Percentiles rank a stretch among this genome's conserved stretches.
These are phyloP conservation scores for Colletes collaris DNA, from an alignment of 2,888 invertebrate genomes.

Conservation along the genomic window DNA sequence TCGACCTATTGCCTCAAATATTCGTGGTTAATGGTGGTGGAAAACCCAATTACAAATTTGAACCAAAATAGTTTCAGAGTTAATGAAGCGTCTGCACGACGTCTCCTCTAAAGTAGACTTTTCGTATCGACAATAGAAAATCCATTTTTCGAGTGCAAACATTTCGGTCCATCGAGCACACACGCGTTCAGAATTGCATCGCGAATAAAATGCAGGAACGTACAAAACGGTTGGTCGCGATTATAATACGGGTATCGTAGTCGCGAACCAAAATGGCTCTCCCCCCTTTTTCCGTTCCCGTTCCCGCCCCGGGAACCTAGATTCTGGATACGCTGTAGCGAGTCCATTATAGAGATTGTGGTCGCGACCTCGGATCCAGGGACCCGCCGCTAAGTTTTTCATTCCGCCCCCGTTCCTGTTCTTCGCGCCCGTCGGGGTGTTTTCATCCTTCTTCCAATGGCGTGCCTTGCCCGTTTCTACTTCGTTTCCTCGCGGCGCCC, in stretches of 20 bases:
- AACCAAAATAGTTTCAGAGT: too few relatives aligned
- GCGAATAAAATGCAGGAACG: conserved; percentile 64
- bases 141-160: too few relatives aligned
- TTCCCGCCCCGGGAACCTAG: conserved; percentile 58
- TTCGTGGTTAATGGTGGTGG: too few relatives aligned
- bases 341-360: conserved; percentile 82
- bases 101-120: too few relatives aligned
- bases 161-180: conserved; percentile 49
- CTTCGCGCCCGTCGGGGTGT: conserved; percentile 46
- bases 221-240: conserved; percentile 42
- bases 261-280: conserved; percentile 61
- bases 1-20: too few relatives aligned
- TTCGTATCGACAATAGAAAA: too few relatives aligned
- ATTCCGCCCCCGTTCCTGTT: conserved; percentile 38
- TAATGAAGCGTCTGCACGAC: too few relatives aligned
- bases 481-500: conserved; percentile 53
- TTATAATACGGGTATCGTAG: conserved; percentile 69
- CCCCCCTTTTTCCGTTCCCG: conserved; percentile 52
- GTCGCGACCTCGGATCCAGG: conserved; percentile 73
- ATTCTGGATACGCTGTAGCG: conserved; percentile 77
- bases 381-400: conserved; percentile 67
- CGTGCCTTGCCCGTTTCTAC: conserved; percentile 55
- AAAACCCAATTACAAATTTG: too few relatives aligned
- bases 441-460: conserved; percentile 38
- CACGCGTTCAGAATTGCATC: conserved; percentile 56